These are phyloP conservation scores for Morpho achilles DNA, from an alignment of 2,888 invertebrate genomes.

Conservation along the genomic window DNA sequence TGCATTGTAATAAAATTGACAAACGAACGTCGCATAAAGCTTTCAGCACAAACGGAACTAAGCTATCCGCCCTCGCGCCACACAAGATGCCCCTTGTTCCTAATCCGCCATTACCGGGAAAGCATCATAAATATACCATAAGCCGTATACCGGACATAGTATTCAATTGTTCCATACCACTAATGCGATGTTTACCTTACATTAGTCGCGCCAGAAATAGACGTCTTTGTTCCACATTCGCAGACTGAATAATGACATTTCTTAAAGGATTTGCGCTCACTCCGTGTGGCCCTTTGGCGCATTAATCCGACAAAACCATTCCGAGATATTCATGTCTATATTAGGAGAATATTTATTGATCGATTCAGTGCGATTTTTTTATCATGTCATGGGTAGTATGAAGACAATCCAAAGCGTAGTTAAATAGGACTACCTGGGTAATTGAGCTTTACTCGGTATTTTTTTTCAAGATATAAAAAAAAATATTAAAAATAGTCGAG, in stretches of 20 bases:
- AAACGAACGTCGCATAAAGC: slow-evolving; percentile 29
- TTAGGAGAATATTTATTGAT: background rate
- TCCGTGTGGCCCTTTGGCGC: slow-evolving; percentile 32
- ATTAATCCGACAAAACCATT: slow-evolving; percentile 53
- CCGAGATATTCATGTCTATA: slow-evolving; percentile 13
- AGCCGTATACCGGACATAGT: slow-evolving; percentile 48
- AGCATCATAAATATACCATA: slow-evolving; percentile 56
- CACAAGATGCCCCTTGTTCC: slow-evolving; percentile 55
- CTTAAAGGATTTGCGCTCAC: slow-evolving; percentile 36
- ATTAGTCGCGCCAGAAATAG: slow-evolving; percentile 57
- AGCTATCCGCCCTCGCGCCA: slow-evolving; percentile 49
- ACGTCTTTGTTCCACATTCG: slow-evolving; percentile 48
- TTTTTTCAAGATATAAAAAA: too few relatives aligned
- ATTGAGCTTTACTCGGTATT: too few relatives aligned
- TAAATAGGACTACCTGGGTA: too few relatives aligned
- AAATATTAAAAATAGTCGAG: too few relatives aligned
- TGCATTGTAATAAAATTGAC: background rate
- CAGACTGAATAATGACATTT: slow-evolving; percentile 44
- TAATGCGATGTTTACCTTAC: slow-evolving; percentile 67
- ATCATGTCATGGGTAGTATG: slow-evolving; percentile 18
- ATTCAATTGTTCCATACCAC: slow-evolving; percentile 56
- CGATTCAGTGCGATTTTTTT: slow-evolving; percentile 2
- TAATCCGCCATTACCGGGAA: slow-evolving; percentile 62
- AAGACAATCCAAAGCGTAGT: too few relatives aligned
- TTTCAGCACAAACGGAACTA: slow-evolving; percentile 52